phyloP scores from a whole-genome alignment of 2,888 invertebrate species.

The Rhaphigaster nebulosa region DNA sequence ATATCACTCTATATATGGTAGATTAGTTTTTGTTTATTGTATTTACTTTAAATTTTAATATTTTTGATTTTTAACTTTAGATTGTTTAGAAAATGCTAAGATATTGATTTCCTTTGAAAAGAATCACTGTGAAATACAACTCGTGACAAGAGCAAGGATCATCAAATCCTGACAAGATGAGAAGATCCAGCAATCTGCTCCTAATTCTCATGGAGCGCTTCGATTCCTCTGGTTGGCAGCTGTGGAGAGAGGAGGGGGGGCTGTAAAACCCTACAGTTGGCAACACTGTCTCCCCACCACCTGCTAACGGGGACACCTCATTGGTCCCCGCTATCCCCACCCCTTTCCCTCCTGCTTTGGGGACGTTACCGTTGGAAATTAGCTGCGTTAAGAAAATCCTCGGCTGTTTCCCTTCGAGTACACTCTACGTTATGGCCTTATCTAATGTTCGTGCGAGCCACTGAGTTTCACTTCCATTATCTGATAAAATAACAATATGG shows the following conservation, averaged over 20 bases:
- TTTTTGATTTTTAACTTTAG: too few relatives aligned
- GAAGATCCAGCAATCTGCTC: slow-evolving; percentile 3
- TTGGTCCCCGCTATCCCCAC: slow-evolving; percentile 14
- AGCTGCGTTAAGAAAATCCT: slow-evolving; percentile 12
- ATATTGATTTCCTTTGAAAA: background rate
- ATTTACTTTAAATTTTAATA: too few relatives aligned
- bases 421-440: background rate
- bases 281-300: slow-evolving; percentile 35
- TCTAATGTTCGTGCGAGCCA: background rate
- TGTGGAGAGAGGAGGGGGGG: background rate
- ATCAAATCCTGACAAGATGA: slow-evolving; percentile 2
- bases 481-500: background rate
- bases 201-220: slow-evolving; percentile 24
- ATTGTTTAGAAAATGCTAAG: too few relatives aligned
- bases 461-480: background rate
- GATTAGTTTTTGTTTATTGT: too few relatives aligned
- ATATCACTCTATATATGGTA: too few relatives aligned
- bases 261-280: slow-evolving; percentile 29
- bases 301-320: slow-evolving; percentile 10
- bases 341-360: background rate
- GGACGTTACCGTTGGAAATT: slow-evolving; percentile 32
- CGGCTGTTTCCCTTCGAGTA: background rate
- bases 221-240: background rate
- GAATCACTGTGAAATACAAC: background rate
- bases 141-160: background rate